These are phyloP conservation scores for Meleagris gallopavo DNA, from an alignment of 2,113 vertebrate species.

Conservation along the genomic window DNA sequence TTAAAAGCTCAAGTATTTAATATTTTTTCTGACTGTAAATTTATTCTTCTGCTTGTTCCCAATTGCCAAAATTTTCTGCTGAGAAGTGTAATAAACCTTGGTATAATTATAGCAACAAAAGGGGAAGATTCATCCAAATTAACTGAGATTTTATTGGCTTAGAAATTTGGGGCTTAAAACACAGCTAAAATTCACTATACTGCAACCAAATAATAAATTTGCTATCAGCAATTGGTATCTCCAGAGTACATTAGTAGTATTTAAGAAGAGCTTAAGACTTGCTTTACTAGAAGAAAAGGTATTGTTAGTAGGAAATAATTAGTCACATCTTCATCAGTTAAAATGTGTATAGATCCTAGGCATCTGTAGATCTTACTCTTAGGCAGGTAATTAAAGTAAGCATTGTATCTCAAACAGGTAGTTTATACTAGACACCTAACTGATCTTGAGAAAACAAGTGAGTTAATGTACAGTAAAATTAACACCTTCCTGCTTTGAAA, in stretches of 20 bases:
- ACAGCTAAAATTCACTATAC: neutral
- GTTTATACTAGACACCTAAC: neutral
- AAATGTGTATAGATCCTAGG: neutral
- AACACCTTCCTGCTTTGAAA: neutral
- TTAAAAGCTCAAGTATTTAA: neutral
- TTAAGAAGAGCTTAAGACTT: neutral
- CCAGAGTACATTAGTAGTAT: neutral
- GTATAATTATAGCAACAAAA: neutral
- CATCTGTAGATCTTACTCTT: neutral
- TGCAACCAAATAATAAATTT: neutral
- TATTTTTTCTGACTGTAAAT: neutral
- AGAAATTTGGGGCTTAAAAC: neutral
- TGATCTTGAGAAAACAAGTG: neutral
- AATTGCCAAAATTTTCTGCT: slow-evolving; percentile 4
- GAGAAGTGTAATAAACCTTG: neutral
- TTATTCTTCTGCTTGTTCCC: neutral
- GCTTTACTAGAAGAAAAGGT: neutral
- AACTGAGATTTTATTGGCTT: neutral
- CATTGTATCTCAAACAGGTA: neutral
- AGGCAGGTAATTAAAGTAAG: neutral
- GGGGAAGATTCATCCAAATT: fast-evolving
- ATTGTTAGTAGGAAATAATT: neutral
- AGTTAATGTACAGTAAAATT: neutral
- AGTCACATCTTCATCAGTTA: neutral
- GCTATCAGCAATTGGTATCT: neutral